Conservation (phyloP, 2,888 invertebrate genomes). For the Tetheella fluctuosa region DNA sequence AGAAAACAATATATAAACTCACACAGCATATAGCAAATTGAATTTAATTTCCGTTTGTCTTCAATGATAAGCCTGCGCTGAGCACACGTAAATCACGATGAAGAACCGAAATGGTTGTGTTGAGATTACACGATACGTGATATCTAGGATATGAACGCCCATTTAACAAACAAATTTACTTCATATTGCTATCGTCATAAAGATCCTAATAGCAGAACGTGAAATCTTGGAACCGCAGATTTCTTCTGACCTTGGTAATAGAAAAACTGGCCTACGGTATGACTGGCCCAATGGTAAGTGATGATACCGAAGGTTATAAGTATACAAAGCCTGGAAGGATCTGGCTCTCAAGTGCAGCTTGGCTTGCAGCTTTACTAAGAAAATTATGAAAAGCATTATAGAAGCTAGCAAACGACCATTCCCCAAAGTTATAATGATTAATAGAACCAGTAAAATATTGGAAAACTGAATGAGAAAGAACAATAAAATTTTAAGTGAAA, state of each 20-base stretch:
- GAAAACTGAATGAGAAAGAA: background rate
- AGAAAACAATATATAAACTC: background rate
- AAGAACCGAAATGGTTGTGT: background rate
- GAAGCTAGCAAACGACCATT: background rate
- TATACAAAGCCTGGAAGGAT: too few relatives aligned
- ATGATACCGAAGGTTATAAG: too few relatives aligned
- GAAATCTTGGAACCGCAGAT: too few relatives aligned
- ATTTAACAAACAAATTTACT: too few relatives aligned
- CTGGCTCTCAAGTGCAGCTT: too few relatives aligned
- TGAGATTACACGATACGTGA: background rate
- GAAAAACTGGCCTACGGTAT: too few relatives aligned
- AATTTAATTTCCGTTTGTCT: slow-evolving; percentile 2
- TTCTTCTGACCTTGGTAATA: too few relatives aligned
- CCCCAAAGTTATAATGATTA: background rate
- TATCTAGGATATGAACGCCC: background rate
- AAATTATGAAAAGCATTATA: background rate
- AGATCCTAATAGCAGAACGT: too few relatives aligned
- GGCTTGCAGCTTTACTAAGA: too few relatives aligned
- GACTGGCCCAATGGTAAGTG: too few relatives aligned
- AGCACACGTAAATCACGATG: background rate
- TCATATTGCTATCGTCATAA: too few relatives aligned
- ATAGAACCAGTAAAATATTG: background rate
- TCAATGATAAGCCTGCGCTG: background rate
- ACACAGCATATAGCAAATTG: background rate
- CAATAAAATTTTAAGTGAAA: background rate